phyloP scores from a whole-genome alignment of 1,140 invertebrate genomes.

The Pinna nobilis region DNA sequence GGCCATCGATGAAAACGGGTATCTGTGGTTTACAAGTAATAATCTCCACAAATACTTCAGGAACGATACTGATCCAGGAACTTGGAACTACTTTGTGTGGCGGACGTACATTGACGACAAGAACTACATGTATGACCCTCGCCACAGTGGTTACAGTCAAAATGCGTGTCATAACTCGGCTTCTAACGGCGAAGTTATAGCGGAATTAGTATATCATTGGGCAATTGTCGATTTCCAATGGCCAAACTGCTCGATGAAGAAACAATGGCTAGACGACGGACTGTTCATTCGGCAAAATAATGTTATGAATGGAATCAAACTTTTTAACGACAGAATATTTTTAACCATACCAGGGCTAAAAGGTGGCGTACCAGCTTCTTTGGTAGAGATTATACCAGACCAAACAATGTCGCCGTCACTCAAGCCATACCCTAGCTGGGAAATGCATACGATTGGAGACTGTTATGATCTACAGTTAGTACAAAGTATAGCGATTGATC shows the following conservation, averaged over 20 bases:
- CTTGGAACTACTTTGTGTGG: conserved; percentile 35
- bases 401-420: conserved; percentile 26
- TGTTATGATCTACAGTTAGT: conserved; percentile 59
- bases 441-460: conserved; percentile 48
- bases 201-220: conserved; percentile 2
- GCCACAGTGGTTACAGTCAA: too few relatives aligned
- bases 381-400: neutral
- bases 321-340: conserved; percentile 44
- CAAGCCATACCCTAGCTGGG: conserved; percentile 56
- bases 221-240: neutral
- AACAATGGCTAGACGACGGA: neutral
- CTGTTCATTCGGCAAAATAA: neutral
- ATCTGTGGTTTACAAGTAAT: conserved; percentile 42
- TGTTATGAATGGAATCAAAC: neutral
- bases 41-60: conserved; percentile 29
- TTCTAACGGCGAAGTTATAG: neutral
- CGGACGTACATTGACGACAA: conserved; percentile 28
- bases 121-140: conserved; percentile 10
- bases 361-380: conserved; percentile 49
- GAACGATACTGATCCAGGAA: neutral
- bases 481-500: conserved; percentile 61
- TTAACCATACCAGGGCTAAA: conserved; percentile 55
- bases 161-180: neutral
- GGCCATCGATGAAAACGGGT: conserved; percentile 27
- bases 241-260: neutral